Evolutionary conservation across 2,888 invertebrate genomes (phyloP), one percentile per base, ranked within the genome.

Genomic region (Pimpla rufipes): DNA sequence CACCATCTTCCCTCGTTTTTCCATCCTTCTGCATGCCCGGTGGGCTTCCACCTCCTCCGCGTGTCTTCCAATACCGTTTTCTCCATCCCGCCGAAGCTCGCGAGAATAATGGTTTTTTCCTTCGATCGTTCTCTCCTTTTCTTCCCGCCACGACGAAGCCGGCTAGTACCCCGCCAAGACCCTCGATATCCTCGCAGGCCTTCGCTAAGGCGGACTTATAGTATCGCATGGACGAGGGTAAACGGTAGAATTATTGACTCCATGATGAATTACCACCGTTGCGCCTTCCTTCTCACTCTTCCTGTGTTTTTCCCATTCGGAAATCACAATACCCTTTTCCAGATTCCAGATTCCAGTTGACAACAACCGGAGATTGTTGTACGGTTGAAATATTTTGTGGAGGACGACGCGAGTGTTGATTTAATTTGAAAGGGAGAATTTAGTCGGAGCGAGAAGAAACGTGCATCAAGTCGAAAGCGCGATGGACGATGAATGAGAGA

Each of bases 91-190:
- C 16, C 16, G 42, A 70, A 70, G 21, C 35, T 75, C 55, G 10
- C 21, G 88, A 90, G 89, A 92, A 91, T 90, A 90, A 92, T 90
- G 90, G 89, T 86, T 91, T 90, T n/a, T 88, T 89, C 90, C 88
- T 90, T 89, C 90, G 88, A 90, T 88, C 88, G 13, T 55, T 21
- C 88, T 8, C 45, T 35, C 16, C 45, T 45, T 59, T 50, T 45
- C 42, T 40, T 79, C 40, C 40, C 42, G 11, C 66, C 13, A 1
- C 23, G 6, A 45, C 23, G 13, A 45, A 42, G 13, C 66, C 13
- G 5, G 21, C 8, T 8, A 2, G 62, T 16, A n/a, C 37, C 2
- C n/a, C n/a, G 29, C 37, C 66, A 4, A 10, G 42, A 66, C 21
- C 45, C 18, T 13, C 16, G 21, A 21, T 21, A 23, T 23, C 66